Conservation (phyloP, 2,888 invertebrate species). For the Brachypalpus laphriformis region DNA sequence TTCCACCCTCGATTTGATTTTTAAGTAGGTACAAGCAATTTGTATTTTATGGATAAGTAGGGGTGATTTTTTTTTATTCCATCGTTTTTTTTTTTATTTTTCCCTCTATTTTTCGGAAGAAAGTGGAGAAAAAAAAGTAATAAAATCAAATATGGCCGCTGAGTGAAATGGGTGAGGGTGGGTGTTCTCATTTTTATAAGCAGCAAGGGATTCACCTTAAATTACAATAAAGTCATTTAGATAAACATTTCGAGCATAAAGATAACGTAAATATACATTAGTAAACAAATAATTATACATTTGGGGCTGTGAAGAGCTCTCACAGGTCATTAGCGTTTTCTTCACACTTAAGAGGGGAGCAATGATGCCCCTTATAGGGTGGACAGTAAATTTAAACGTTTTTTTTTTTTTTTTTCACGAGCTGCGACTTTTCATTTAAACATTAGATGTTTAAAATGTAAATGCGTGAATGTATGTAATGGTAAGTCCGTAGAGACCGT, state of each 20-base stretch:
- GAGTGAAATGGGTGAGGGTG: slow-evolving; percentile 51
- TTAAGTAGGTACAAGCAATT: slow-evolving; percentile 73
- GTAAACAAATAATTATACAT: slow-evolving; percentile 59
- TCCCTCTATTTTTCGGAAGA: background rate
- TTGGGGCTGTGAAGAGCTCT: slow-evolving; percentile 26
- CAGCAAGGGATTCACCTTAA: slow-evolving; percentile 67
- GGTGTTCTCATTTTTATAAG: slow-evolving; percentile 48
- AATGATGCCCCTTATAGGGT: background rate
- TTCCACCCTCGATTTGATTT: slow-evolving; percentile 74
- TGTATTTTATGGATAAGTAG: slow-evolving; percentile 72
- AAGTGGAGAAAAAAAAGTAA: slow-evolving; percentile 32
- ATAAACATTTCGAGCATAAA: slow-evolving; percentile 70
- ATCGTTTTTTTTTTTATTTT: background rate
- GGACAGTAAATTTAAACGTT: too few species aligned
- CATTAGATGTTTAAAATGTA: too few species aligned
- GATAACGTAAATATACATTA: slow-evolving; percentile 63
- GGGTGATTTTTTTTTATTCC: slow-evolving; percentile 44
- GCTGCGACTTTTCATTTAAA: too few species aligned
- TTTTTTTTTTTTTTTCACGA: too few species aligned
- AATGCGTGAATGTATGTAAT: too few species aligned
- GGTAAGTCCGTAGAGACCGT: too few species aligned
- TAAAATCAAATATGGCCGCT: slow-evolving; percentile 72
- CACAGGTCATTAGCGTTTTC: slow-evolving; percentile 20
- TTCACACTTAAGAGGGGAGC: background rate
- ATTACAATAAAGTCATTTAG: slow-evolving; percentile 65